Evolutionary conservation across 2,113 vertebrate species (phyloP), one percentile per base, ranked within the genome.

Genomic region (Athene cunicularia): DNA sequence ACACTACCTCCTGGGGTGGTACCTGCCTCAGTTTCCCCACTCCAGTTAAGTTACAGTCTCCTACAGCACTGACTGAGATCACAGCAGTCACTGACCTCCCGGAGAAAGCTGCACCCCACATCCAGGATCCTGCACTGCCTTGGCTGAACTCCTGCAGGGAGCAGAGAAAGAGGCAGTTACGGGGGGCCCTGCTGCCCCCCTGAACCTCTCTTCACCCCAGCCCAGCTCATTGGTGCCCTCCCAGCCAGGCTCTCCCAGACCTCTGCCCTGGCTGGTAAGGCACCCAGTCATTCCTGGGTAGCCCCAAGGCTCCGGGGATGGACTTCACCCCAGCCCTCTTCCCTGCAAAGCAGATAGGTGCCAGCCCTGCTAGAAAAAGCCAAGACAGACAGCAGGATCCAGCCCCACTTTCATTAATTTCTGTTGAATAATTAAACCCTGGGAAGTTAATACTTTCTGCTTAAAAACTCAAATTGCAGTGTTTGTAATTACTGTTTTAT

Each of bases 351-450:
- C 21, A 4, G 47, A 63, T 74, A 22, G 1, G 37, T 8, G 23
- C 21, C 7, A 1, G 64, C 11, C 37, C 39, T 4, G 2, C 15
- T 3, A 55, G 71, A 37, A n/a, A 63, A 70, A 62, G 32, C 41
- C 67, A 26, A 67, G 52, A 20, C 17, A 79, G 66, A 33, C 87
- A 75, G 64, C 92, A 88, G 84, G 82, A 86, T 68, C 43, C 72
- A 58, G 59, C 64, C 28, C 14, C 14, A 8, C 68, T 96, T 90
- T 86, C 97, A 96, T 97, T 98, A 95, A 96, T 97, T 97, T 97
- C 97, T 97, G 19, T 64, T 98, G 96, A 98, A 98, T 98, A 98
- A 98, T 98, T 98, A 97, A 98, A 96, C 90, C 90, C 80, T 85
- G 90, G 93, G 96, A 97, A 97, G 96, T 97, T 95, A 97, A 97